These are phyloP conservation scores for Salvelinus alpinus DNA, from an alignment of 2,113 vertebrate species.

Conservation along the genomic window DNA sequence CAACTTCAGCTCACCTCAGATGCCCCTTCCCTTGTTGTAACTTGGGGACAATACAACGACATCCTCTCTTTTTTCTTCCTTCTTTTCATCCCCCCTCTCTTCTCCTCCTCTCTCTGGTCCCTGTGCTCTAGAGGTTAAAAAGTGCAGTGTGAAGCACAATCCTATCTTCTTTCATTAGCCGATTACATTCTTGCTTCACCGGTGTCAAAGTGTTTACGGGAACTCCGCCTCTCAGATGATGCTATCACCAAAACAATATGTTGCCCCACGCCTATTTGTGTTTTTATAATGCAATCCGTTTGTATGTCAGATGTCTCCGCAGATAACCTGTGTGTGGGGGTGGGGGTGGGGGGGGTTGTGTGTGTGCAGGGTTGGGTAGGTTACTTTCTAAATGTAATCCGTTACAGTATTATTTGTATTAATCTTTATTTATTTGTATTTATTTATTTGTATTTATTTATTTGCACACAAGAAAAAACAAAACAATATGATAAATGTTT, in stretches of 20 bases:
- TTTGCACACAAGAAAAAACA: no score
- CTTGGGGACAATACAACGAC: neutral
- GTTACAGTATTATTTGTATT: neutral
- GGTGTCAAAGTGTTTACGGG: constrained; percentile 61
- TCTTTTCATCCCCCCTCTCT: no score
- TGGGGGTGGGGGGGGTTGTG: neutral
- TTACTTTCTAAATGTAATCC: neutral
- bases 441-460: no score
- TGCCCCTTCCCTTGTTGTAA: neutral
- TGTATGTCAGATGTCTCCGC: constrained; percentile 48
- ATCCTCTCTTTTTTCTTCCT: neutral
- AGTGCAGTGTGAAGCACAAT: constrained; percentile 49
- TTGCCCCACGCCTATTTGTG: constrained; percentile 33
- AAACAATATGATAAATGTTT: no score
- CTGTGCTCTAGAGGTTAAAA: constrained; percentile 37
- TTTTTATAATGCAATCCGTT: constrained; percentile 35
- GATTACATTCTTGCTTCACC: constrained; percentile 55
- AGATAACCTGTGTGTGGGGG: constrained; percentile 58
- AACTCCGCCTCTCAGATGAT: constrained; percentile 56
- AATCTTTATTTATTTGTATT: neutral
- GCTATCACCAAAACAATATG: constrained; percentile 59
- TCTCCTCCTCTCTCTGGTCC: neutral
- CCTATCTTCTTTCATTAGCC: constrained; percentile 67
- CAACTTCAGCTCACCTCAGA: neutral
- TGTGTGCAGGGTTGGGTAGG: neutral